phyloP scores from a whole-genome alignment of 1,140 invertebrate genomes.

The Anastrepha ludens region DNA sequence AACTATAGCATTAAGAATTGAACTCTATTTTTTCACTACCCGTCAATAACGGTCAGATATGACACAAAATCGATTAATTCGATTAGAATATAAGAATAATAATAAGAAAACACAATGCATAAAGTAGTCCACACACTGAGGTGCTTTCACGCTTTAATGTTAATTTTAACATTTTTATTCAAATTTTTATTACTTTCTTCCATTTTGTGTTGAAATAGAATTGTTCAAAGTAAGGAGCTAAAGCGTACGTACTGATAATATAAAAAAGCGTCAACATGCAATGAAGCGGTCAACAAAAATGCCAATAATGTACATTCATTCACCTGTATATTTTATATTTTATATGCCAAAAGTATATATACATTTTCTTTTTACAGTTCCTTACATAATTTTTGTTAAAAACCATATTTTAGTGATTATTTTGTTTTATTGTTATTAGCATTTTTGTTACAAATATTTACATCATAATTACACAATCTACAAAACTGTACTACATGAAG shows the following conservation, averaged over 20 bases:
- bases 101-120: no score
- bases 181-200: no score
- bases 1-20: no score
- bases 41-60: neutral
- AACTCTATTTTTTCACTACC: no score
- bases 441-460: slow-evolving; percentile 65
- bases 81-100: neutral
- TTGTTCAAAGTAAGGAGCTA: neutral
- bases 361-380: neutral
- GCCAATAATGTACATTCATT: slow-evolving; percentile 28
- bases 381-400: neutral
- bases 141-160: no score
- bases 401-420: neutral
- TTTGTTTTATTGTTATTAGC: slow-evolving; percentile 65
- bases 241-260: neutral
- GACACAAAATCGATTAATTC: neutral
- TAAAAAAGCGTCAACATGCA: neutral
- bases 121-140: no score
- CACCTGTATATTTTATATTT: neutral
- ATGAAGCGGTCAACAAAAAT: slow-evolving; percentile 22
- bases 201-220: neutral
- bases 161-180: no score
- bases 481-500: slow-evolving; percentile 72
- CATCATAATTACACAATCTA: slow-evolving; percentile 55
- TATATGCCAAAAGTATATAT: neutral